Percentiles rank a stretch among this genome's conserved stretches.
phyloP scores from a whole-genome alignment of 2,888 invertebrate genomes.

The Hydraecia micacea region DNA sequence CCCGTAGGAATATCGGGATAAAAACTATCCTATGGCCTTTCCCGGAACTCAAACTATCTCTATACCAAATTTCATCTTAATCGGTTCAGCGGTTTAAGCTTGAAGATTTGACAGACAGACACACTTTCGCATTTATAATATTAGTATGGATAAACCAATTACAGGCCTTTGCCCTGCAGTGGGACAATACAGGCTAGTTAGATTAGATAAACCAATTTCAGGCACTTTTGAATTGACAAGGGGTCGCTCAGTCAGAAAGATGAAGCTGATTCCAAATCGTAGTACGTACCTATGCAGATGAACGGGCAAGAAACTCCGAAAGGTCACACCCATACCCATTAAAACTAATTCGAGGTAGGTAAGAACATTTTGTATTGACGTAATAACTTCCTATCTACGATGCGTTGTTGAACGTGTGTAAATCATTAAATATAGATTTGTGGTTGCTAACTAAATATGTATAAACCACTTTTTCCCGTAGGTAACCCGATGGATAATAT shows the following conservation, averaged over 20 bases:
- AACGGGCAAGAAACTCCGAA: not conserved
- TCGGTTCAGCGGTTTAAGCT: too few species aligned
- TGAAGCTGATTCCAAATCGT: not conserved
- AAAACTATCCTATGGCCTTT: too few species aligned
- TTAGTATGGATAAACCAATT: too few species aligned
- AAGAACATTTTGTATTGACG: constrained; percentile 33
- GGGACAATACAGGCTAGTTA: too few species aligned
- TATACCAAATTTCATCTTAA: too few species aligned
- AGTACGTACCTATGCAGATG: not conserved
- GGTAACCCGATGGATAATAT: constrained; percentile 15
- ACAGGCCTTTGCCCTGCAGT: too few species aligned
- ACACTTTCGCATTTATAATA: too few species aligned
- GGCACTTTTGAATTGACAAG: not conserved
- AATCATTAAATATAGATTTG: constrained; percentile 55
- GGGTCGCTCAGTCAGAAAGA: not conserved
- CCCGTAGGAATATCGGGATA: too few species aligned
- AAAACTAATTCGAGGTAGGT: constrained; percentile 25
- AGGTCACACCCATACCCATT: not conserved
- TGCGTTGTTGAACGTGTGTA: constrained; percentile 22
- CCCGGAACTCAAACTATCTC: too few species aligned
- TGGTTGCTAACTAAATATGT: constrained; percentile 32
- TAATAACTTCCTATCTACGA: constrained; percentile 28
- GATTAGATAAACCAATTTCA: not conserved
- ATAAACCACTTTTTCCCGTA: constrained; percentile 43
- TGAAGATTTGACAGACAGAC: too few species aligned